Evolutionary conservation across 2,113 vertebrate species (phyloP), one percentile per base, ranked within the genome.

Genomic region (Isichthys henryi): DNA sequence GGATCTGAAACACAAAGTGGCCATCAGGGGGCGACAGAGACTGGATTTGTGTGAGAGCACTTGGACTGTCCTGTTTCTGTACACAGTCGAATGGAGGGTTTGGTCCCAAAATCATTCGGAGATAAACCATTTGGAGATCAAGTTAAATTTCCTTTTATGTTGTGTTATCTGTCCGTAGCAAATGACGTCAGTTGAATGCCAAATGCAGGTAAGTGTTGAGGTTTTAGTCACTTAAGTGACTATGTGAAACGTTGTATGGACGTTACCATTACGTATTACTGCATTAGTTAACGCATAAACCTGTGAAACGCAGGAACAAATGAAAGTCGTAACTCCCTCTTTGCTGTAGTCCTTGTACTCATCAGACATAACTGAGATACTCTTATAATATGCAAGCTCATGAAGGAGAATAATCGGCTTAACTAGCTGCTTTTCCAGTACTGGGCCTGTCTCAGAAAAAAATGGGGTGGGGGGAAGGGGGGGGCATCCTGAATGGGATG

Each of bases 11-110:
- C 31, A 43, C 2, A n/a, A 43, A 43, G 74, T 80, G 31, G 23
- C 88, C 88, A 88, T 21, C 88, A 88, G 88, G 88, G 45, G 88
- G 88, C 45, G 1, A n/a, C 58, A 74, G 62, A 88, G 88, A 74
- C 88, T 66, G 50, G 15, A 39, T 88, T 74, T 48, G 11, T 39
- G 21, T 50, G 19, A 4, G 9, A 27, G 62, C 35, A 80, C 5
- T 17, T 17, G 0, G 35, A 49, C 62, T 5, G 4, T 5, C 19
- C 21, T n/a, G 9, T 85, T 48, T 49, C 17, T 45, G 10, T n/a
- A 15, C 2, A 35, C 19, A 77, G 74, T 77, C 11, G 5, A 19
- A 6, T 39, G 23, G 13, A 35, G 70, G 13, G 3, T 39, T 15
- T 39, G 35, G 13, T 77, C 31, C 10, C 31, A 77, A 77, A 77